Evolutionary conservation across 2,113 vertebrate genomes (phyloP), one percentile per base, ranked within the genome.

Genomic region (Sinocyclocheilus anshuiensis): DNA sequence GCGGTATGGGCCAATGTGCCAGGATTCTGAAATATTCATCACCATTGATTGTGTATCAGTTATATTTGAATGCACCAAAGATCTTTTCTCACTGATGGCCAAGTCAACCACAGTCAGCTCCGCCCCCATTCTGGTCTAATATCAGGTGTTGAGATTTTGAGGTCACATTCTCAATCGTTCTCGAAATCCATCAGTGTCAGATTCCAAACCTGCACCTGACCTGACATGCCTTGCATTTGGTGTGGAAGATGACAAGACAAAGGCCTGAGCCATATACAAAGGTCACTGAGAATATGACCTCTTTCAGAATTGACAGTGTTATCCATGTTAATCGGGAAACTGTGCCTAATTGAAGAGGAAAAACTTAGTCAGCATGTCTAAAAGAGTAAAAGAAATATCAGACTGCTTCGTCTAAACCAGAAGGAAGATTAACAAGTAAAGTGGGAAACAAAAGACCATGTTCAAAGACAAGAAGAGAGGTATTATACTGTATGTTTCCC

Each of bases 161-260:
- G 26, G 50, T 80, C 69, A 29, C 69, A 77, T 83, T 67, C 9
- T 69, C 59, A 22, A 45, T 85, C 55, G 77, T 71, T 86, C 86
- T 79, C 26, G 83, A 86, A 89, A 77, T 86, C 87, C 77, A 79
- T 81, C 59, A 74, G 22, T 76, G 75, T 84, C 82, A 77, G 69
- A 84, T 80, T 77, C 22, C 55, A 22, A 39, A 71, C 48, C 78
- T 22, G 65, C 74, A 84, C 48, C 67, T 67, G 65, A 22, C 24
- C 57, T 77, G 57, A 42, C 79, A 71, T 53, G 71, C 36, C 76
- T 84, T 67, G 33, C n/a, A 59, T 82, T 85, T 24, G 12, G 55
- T 83, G 15, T 22, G 63, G 67, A 42, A 78, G 83, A 85, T 86
- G 55, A 15, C 59, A 24, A 55, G 86, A 90, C 86, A 85, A 84